These are phyloP conservation scores for Drosophila burlai DNA, from an alignment of 1,140 invertebrate genomes.

Conservation along the genomic window DNA sequence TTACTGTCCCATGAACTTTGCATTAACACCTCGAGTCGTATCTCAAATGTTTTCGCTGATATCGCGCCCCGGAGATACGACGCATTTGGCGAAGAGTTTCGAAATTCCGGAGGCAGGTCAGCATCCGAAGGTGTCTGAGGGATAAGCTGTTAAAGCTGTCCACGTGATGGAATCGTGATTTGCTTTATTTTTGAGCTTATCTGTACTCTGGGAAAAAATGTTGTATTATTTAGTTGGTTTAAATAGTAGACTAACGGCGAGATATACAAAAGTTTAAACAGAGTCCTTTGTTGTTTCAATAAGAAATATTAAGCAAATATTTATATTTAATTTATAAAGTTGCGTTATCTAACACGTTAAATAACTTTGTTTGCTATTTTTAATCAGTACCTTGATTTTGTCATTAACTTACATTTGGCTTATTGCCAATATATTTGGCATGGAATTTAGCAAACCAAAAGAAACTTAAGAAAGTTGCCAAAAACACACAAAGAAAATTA, in stretches of 20 bases:
- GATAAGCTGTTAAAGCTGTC: background rate
- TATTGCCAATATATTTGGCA: background rate
- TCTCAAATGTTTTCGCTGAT: conserved; percentile 31
- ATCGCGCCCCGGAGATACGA: conserved; percentile 16
- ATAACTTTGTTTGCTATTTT: background rate
- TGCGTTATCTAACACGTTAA: background rate
- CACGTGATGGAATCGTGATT: conserved; percentile 14
- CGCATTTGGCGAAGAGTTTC: conserved; percentile 10
- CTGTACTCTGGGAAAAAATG: background rate
- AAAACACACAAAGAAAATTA: background rate
- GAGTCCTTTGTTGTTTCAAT: too few relatives aligned
- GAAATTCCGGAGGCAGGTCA: conserved; percentile 29
- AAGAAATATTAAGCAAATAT: too few relatives aligned
- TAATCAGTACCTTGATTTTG: background rate
- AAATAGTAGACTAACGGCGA: background rate
- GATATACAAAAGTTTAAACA: background rate
- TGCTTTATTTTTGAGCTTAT: background rate
- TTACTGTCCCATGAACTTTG: conserved; percentile 44
- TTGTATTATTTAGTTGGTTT: background rate
- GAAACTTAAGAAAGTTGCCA: background rate
- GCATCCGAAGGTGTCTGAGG: conserved; percentile 18
- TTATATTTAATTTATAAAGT: background rate
- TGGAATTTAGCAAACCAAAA: background rate
- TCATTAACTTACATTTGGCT: background rate
- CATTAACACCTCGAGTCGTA: conserved; percentile 20